These are phyloP conservation scores for Antitype chi DNA, from an alignment of 2,888 invertebrate species.

Conservation along the genomic window DNA sequence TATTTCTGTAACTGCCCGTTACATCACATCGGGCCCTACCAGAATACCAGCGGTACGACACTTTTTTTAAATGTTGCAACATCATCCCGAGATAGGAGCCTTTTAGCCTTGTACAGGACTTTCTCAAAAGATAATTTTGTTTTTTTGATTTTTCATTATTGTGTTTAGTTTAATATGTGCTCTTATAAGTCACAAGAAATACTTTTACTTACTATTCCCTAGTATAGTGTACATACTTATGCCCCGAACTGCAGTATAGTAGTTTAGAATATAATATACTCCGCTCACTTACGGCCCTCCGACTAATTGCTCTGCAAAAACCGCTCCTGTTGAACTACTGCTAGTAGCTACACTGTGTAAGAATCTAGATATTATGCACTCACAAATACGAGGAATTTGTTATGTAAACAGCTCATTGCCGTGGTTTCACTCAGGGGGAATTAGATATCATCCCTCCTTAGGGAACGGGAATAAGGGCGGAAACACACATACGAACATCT, in stretches of 20 bases:
- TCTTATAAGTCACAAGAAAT: too few relatives aligned
- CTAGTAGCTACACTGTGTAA: background rate
- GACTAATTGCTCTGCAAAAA: background rate
- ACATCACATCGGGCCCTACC: too few relatives aligned
- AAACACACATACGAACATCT: conserved; percentile 49
- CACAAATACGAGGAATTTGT: conserved; percentile 45
- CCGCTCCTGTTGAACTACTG: background rate
- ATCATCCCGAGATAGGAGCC: too few relatives aligned
- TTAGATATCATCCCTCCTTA: conserved; percentile 51
- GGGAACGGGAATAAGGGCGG: conserved; percentile 40
- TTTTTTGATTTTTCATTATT: too few relatives aligned
- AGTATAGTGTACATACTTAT: background rate
- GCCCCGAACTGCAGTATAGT: background rate
- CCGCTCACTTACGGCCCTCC: fast-evolving
- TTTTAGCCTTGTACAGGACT: too few relatives aligned
- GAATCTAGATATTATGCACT: conserved; percentile 38
- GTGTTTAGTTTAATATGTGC: too few relatives aligned
- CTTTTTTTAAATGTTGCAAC: too few relatives aligned
- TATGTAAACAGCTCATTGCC: conserved; percentile 51
- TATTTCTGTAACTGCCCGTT: too few relatives aligned
- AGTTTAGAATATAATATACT: background rate
- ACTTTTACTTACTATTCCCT: too few relatives aligned
- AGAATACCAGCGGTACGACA: too few relatives aligned
- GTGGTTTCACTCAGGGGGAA: conserved; percentile 50
- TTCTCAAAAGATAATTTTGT: too few relatives aligned